Percentiles rank a stretch among this genome's conserved stretches.
phyloP scores from a whole-genome alignment of 2,888 invertebrate species.

The Oscheius onirici region DNA sequence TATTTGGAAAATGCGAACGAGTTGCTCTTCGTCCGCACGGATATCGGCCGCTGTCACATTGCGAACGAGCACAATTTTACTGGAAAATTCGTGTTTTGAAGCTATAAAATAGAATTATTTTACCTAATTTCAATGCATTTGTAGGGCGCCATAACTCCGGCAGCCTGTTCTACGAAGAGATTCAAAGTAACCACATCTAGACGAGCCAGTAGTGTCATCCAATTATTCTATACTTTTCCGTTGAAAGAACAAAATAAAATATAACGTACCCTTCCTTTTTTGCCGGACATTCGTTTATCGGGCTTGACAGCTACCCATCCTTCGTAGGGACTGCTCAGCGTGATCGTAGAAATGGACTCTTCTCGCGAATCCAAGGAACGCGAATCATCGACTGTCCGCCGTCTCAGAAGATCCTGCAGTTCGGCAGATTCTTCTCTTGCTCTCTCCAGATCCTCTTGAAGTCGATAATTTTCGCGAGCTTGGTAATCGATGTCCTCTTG shows the following conservation, averaged over 20 bases:
- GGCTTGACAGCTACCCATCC: constrained; percentile 29
- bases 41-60: constrained; percentile 99
- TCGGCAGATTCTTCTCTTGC: background rate
- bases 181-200: constrained; percentile 14
- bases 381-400: background rate
- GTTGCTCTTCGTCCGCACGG: constrained; percentile 97
- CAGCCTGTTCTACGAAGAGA: constrained; percentile 25
- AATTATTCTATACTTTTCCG: constrained; percentile 24
- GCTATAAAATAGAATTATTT: background rate
- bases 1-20: constrained; percentile 95
- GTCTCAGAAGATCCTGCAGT: background rate
- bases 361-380: constrained; percentile 41
- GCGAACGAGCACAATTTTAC: constrained; percentile 98
- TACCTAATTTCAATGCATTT: constrained; percentile 26
- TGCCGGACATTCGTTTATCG: constrained; percentile 20
- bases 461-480: background rate
- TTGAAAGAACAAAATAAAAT: background rate
- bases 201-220: constrained; percentile 23
- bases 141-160: background rate
- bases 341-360: constrained; percentile 35
- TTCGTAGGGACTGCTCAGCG: constrained; percentile 1
- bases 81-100: constrained; percentile 72
- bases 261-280: constrained; percentile 6
- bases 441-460: background rate
- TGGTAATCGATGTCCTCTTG: background rate